phyloP scores from a whole-genome alignment of 2,888 invertebrate genomes.

The Argynnis bischoffii region DNA sequence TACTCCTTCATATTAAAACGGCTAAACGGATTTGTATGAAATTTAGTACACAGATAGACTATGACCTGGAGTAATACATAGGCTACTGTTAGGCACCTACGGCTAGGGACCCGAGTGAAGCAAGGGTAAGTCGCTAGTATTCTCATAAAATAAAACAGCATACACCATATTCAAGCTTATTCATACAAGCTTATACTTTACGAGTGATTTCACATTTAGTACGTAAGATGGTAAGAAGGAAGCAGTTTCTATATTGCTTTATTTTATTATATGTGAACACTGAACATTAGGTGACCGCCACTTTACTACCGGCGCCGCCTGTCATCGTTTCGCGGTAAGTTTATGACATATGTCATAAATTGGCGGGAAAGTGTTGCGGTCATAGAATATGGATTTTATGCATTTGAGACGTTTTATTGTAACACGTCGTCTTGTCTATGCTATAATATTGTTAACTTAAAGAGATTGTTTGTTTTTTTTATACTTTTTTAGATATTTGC shows the following conservation, averaged over 20 bases:
- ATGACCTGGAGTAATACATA: no score
- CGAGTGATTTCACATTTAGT: slow-evolving; percentile 7
- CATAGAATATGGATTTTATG: slow-evolving; percentile 20
- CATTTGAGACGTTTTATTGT: neutral
- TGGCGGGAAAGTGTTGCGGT: slow-evolving; percentile 35
- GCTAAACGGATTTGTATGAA: no score
- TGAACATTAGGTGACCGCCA: slow-evolving; percentile 46
- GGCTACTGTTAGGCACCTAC: no score
- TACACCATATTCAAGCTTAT: neutral
- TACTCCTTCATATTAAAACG: no score
- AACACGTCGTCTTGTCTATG: no score
- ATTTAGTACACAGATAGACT: no score
- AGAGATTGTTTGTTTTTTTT: no score
- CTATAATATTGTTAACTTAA: no score
- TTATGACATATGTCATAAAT: slow-evolving; percentile 53
- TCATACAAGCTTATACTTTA: neutral
- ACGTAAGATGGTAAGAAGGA: neutral
- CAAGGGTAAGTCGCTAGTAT: no score
- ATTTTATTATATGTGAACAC: slow-evolving; percentile 34
- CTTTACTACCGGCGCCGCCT: slow-evolving; percentile 46
- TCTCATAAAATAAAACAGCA: no score
- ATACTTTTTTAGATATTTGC: no score
- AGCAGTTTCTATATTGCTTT: slow-evolving; percentile 15
- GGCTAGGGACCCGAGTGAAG: no score
- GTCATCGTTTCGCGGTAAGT: slow-evolving; percentile 54